Conservation (phyloP, 2,113 vertebrate genomes). For the Condylura cristata region DNA sequence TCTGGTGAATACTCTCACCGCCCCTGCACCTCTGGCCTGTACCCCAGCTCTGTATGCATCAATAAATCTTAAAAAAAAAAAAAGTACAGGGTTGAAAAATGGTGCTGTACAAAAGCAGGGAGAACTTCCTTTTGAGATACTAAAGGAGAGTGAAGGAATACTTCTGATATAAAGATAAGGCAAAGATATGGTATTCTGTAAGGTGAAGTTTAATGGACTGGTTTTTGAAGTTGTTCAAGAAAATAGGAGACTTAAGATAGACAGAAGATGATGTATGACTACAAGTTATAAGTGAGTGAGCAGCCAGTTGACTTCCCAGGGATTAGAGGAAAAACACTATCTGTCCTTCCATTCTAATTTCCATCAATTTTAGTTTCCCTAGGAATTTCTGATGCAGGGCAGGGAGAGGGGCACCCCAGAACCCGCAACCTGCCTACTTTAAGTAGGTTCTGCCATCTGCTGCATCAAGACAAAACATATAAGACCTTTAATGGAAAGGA, state of each 20-base stretch:
- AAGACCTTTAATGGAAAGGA: too few relatives aligned
- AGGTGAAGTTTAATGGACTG: not conserved
- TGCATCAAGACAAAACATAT: too few relatives aligned
- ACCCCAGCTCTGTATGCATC: too few relatives aligned
- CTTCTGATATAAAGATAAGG: not conserved
- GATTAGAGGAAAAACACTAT: not conserved
- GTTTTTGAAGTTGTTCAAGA: not conserved
- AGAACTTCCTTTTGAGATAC: not conserved
- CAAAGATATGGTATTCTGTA: not conserved
- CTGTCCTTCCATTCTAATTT: not conserved
- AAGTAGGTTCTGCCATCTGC: too few relatives aligned
- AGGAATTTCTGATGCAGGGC: too few relatives aligned
- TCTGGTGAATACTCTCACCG: too few relatives aligned
- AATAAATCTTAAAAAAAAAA: too few relatives aligned
- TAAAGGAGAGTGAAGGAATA: not conserved
- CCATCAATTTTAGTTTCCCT: not conserved
- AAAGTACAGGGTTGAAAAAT: not conserved
- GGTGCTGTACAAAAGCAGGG: not conserved
- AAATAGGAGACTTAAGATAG: not conserved
- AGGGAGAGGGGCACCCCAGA: too few relatives aligned
- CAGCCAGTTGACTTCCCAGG: not conserved
- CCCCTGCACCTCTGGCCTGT: too few relatives aligned
- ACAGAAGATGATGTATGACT: not conserved
- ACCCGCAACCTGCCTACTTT: too few relatives aligned
- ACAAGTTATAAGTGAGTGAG: not conserved